A percentile compares a stretch with the other conserved stretches of the same genome.
phyloP scores from a whole-genome alignment of 1,140 invertebrate species.

The Solen grandis region DNA sequence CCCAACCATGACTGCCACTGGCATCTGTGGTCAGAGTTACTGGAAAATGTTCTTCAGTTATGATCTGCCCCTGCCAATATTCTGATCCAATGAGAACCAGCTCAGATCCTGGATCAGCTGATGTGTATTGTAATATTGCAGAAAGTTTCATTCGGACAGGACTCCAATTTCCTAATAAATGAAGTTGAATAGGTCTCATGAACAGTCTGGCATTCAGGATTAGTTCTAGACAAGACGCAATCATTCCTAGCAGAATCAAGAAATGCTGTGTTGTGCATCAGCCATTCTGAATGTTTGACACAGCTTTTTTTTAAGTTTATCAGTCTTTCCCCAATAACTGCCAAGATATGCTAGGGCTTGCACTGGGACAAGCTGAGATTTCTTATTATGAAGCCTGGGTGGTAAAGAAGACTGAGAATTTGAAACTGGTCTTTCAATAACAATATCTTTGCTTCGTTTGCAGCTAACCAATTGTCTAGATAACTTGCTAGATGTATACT shows the following conservation, averaged over 20 bases:
- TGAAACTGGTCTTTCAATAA: constrained; percentile 12
- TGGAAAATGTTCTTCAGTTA: neutral
- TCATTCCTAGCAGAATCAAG: constrained; percentile 14
- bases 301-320: neutral
- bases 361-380: neutral
- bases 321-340: constrained; percentile 18
- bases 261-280: neutral
- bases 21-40: too few species aligned
- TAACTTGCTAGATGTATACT: constrained; percentile 18
- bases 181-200: constrained; percentile 33
- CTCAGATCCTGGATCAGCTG: neutral
- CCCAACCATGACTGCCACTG: too few species aligned
- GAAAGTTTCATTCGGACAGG: neutral
- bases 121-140: neutral
- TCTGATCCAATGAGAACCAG: constrained; percentile 6
- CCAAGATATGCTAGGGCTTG: constrained; percentile 21
- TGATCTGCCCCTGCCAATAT: constrained; percentile 5
- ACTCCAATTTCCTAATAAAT: constrained; percentile 13
- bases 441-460: neutral
- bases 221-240: constrained; percentile 31
- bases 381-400: constrained; percentile 37
- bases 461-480: constrained; percentile 28
- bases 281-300: neutral
- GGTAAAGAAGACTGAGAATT: too few species aligned
- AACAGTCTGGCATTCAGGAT: neutral